Base-by-base conservation (phyloP, 1,140 invertebrate species). In the Hypothenemus hampei region DNA sequence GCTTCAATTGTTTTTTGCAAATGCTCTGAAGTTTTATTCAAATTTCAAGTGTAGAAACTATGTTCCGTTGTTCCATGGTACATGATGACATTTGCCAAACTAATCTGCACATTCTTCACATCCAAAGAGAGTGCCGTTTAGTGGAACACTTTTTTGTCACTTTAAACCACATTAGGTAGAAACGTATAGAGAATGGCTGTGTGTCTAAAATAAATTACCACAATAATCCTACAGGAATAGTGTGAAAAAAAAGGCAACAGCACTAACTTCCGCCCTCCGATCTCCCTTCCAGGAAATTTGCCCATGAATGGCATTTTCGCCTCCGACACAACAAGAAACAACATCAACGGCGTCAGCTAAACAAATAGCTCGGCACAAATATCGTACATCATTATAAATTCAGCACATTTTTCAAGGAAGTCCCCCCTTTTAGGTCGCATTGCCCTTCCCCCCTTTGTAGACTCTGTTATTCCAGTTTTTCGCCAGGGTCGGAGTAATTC, bases 331-430 rank as follows among this genome's bases (percentile, higher is more conserved):
- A n/a, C 15, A 47, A 47, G 45, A 36, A 47, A 47, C 29, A 47
- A 33, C 44, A 46, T 29, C 44, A 46, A 15, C 23, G 7, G 23
- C 45, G 24, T 26, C 47, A 52, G 49, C 31, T 18, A 52, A 52
- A 41, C 49, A 52, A 52, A 52, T 52, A 52, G 49, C 37, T 43
- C 43, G 49, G 35, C 37, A 52, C 49, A 39, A 50, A 50, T 50
- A 50, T 50, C 47, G 47, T 24, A 40, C 36, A 33, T 52, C 23
- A 52, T 52, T 52, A 52, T 52, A 52, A 52, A 52, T 52, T 52
- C 49, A 52, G 39, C 16, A 39, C 29, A 43, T 52, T 52, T 52
- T 52, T 52, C 48, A 40, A 13, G 36, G n/a, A n/a, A n/a, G n/a
- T n/a, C n/a, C n/a, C n/a, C n/a, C n/a, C n/a, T n/a, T n/a, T n/a